Percentiles rank a stretch among this genome's conserved stretches.
phyloP scores from a whole-genome alignment of 2,888 invertebrate genomes.

The Criorhina ranunculi region DNA sequence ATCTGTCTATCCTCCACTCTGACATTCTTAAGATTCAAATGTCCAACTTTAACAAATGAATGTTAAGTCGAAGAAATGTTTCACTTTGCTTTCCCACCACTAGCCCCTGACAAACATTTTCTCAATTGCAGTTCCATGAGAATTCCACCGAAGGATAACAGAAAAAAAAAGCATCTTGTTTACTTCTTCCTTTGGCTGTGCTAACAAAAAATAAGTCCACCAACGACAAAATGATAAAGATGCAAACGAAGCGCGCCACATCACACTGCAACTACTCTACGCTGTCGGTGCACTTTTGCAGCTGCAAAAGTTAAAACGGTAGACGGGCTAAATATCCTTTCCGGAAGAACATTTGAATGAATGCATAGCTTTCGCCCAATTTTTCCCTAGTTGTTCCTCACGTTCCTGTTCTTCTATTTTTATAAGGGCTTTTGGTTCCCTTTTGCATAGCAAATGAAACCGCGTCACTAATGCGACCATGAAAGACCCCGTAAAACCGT shows the following conservation, averaged over 20 bases:
- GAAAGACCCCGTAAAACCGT: constrained; percentile 63
- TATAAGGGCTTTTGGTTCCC: constrained; percentile 41
- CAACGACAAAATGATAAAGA: constrained; percentile 49
- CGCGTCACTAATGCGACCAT: constrained; percentile 70
- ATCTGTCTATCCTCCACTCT: constrained; percentile 16
- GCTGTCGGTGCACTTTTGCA: constrained; percentile 52
- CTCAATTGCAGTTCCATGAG: constrained; percentile 44
- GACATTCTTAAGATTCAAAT: constrained; percentile 69
- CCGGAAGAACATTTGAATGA: constrained; percentile 72
- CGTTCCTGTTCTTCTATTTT: constrained; percentile 27
- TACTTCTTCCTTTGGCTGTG: constrained; percentile 56
- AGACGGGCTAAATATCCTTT: constrained; percentile 73
- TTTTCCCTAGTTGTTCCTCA: constrained; percentile 14
- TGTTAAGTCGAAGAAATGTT: constrained; percentile 51
- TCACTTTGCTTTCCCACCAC: constrained; percentile 42
- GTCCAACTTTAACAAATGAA: constrained; percentile 72
- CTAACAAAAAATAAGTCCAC: constrained; percentile 16
- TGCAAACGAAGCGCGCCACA: constrained; percentile 41
- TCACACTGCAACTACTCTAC: constrained; percentile 17
- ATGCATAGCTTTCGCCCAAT: constrained; percentile 36
- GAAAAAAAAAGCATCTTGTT: constrained; percentile 63
- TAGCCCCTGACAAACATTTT: constrained; percentile 39
- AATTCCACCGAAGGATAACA: constrained; percentile 15
- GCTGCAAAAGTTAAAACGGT: constrained; percentile 62
- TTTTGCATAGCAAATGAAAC: constrained; percentile 53